Base-by-base conservation (phyloP, 2,797 vertebrate species). In the Hippocampus kuda region DNA sequence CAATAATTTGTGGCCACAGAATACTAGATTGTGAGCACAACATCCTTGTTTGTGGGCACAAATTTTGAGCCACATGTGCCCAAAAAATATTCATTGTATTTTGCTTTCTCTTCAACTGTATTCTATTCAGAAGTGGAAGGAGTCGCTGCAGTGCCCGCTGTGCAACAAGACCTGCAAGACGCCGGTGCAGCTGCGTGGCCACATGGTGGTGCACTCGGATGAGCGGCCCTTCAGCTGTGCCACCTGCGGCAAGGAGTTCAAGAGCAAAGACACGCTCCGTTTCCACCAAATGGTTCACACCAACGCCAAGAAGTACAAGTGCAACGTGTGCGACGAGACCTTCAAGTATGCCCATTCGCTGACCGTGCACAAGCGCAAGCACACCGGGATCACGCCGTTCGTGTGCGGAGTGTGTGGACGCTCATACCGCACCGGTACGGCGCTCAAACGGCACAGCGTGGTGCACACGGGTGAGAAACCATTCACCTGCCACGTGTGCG, bases 261-360 rank as follows among this genome's bases (percentile, higher is more conserved):
- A 88, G 75, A 90, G 89, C 10, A 88, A 88, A 63, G 84, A 88
- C 77, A 90, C 90, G 0, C 83, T 91, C 0, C 86, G 87, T 67
- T 89, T 87, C 70, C 91, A 91, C 42, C 85, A 89, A 79, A 87
- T 86, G 67, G 85, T 91, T 13, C 91, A 92, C 78, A 89, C 90
- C 0, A 82, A 61, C 51, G 12, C 79, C 68, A 87, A 75, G 3
- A 88, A 89, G 3, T 88, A 86, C 75, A 83, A 87, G 18, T 90
- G 89, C 76, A 41, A 72, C 0, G 78, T 84, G 79, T 89, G 87
- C 1, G 85, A 87, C 0, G 88, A 89, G 79, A 71, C 80, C 1
- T 90, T 91, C 65, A 87, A 87, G 8, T 87, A 89, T 1, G 82
- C 85, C 26, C 84, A 87, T 72, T 86, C 87, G 0, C 77, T 89